Base-by-base conservation (phyloP, 1,140 invertebrate species). In the Tachypleus tridentatus region DNA sequence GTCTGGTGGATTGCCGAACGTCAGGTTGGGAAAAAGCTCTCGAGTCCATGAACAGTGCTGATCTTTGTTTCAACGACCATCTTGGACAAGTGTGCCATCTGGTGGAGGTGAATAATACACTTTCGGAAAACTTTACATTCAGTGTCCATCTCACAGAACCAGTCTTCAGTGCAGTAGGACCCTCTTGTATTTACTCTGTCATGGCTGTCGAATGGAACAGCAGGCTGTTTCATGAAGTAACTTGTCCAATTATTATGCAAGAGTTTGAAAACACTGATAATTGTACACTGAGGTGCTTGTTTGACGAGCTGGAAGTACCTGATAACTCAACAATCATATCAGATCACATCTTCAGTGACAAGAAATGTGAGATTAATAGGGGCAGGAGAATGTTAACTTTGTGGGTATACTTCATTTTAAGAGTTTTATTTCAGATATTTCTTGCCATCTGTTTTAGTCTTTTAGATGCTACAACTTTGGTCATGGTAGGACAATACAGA, bases 381-480 rank as follows among this genome's bases (percentile, higher is more conserved):
- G 78, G 84, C 57, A 82, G 88, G 70, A 80, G 85, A 3, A 73
- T 76, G 4, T 70, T 87, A 5, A 89, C 87, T 0, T 89, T 89
- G 73, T 89, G 87, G 86, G 71, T 83, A 3, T 91, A 89, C 72
- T 79, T 88, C n/a, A 74, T 78, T 49, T 81, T 88, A 4, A 79
- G 88, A 61, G 84, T 89, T 4, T 83, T 88, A 66, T 83, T 89
- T 58, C 84, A 85, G 71, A 84, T 88, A n/a, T 88, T 88, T 70
- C 80, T 86, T 63, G 87, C 87, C 0, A 89, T 87, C 4, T 83
- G 82, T 0, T 75, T 89, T 0, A 84, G 86, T 0, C 87, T 91
- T 84, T 88, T 90, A 72, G 88, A 90, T 77, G 87, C 88, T 7
- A 88, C 88, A 10, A 86, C 88, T 3, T 85, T 90, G 56, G 86